Evolutionary conservation across 1,140 invertebrate species (phyloP), one percentile per base, ranked within the genome.

Genomic region (Drosophila melanica): DNA sequence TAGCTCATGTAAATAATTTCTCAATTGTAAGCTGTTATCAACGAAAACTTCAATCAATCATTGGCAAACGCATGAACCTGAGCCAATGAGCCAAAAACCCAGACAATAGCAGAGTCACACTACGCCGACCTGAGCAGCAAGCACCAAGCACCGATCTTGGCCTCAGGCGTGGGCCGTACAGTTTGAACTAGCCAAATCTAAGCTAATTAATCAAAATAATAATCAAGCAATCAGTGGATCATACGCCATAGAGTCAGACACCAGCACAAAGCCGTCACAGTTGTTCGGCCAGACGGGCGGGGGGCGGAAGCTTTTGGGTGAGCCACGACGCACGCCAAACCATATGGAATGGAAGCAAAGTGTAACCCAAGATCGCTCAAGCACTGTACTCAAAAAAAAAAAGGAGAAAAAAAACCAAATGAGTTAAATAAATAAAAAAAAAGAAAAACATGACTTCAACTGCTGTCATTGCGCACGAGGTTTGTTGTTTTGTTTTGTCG

Each of bases 121-220:
- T 53, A 11, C 12, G 39, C 37, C 37, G 11, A 39, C 8, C 27
- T 7, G 27, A 7, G 27, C 27, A 27, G 27, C 27, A 6, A 27
- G 30, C 33, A 35, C 30, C 50, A 66, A 53, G 60, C 51, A 48
- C 33, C 42, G 62, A 73, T 64, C 64, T 73, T 67, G 37, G 14
- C 47, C 33, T 66, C 58, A 76, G 85, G 85, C 84, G 84, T 89
- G 84, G 84, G 84, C 85, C 59, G 77, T 80, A 77, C 80, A 84
- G 85, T 84, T 87, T 89, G 84, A 89, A 89, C 84, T 89, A 89
- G 77, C 84, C 84, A 89, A 89, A 89, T 89, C 84, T 89, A 80
- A 79, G 84, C 84, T 89, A 89, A 89, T 89, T 89, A 89, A 89
- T 89, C 84, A 89, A 89, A 89, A 89, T 89, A 89, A 89, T 89